Conservation (phyloP, 2,797 vertebrate species). For the Ficedula albicollis region DNA sequence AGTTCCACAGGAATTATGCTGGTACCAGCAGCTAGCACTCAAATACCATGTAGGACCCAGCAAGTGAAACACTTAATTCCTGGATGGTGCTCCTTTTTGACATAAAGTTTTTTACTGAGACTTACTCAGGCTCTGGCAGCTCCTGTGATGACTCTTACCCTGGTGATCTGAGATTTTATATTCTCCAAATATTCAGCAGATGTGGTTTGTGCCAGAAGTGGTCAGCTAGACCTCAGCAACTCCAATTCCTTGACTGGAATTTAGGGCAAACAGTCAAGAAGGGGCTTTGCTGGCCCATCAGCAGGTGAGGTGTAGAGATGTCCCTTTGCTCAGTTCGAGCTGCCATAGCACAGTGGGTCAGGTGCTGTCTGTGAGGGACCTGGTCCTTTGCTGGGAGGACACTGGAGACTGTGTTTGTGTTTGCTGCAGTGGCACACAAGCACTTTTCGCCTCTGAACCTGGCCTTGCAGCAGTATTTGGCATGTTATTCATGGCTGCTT, state of each 20-base stretch:
- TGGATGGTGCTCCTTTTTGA: not conserved
- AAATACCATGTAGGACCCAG: not conserved
- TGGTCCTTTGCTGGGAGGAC: not conserved
- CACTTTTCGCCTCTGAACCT: not conserved
- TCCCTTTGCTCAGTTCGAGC: not conserved
- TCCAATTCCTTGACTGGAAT: not conserved
- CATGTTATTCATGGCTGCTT: not conserved
- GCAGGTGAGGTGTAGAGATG: not conserved
- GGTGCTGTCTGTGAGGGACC: fast-evolving
- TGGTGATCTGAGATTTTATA: not conserved
- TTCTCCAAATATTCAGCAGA: not conserved
- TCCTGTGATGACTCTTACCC: not conserved
- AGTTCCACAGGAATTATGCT: not conserved
- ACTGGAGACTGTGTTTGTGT: not conserved
- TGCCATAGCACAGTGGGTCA: fast-evolving
- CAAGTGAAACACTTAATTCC: not conserved
- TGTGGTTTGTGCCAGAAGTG: not conserved
- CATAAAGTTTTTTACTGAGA: not conserved
- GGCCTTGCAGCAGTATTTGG: not conserved
- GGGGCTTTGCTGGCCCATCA: not conserved
- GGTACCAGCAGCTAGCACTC: not conserved
- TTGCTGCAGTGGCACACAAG: not conserved
- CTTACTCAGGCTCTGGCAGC: not conserved
- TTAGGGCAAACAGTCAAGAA: not conserved
- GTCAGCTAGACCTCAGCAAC: not conserved